Conservation (phyloP, 2,888 invertebrate genomes). For the Drosophila tanythrix region DNA sequence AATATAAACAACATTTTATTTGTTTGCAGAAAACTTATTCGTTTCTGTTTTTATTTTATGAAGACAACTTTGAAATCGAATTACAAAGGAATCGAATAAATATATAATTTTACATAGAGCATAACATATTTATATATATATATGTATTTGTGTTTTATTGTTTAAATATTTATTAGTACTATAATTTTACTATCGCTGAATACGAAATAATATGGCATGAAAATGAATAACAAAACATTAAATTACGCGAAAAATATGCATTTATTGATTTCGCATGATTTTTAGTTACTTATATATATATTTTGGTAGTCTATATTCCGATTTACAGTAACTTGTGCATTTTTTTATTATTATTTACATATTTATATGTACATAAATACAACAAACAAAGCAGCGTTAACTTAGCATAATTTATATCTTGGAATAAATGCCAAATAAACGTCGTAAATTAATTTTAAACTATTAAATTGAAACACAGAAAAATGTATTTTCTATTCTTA, state of each 20-base stretch:
- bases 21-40: too few relatives aligned
- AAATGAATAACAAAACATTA: neutral
- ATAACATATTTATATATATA: neutral
- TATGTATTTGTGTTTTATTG: neutral
- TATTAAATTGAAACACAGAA: neutral
- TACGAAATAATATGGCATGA: neutral
- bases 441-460: neutral
- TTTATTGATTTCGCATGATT: neutral
- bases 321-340: neutral
- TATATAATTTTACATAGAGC: neutral
- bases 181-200: neutral
- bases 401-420: neutral
- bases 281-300: neutral
- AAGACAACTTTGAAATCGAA: too few relatives aligned
- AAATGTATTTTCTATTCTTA: neutral
- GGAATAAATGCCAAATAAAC: neutral
- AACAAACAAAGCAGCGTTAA: too few relatives aligned
- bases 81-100: neutral
- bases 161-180: neutral
- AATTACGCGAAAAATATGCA: neutral
- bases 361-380: neutral
- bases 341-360: neutral
- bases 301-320: neutral
- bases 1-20: too few relatives aligned
- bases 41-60: too few relatives aligned